Conservation (phyloP, 1,140 invertebrate species). For the Pachyrhynchus sulphureomaculatus region DNA sequence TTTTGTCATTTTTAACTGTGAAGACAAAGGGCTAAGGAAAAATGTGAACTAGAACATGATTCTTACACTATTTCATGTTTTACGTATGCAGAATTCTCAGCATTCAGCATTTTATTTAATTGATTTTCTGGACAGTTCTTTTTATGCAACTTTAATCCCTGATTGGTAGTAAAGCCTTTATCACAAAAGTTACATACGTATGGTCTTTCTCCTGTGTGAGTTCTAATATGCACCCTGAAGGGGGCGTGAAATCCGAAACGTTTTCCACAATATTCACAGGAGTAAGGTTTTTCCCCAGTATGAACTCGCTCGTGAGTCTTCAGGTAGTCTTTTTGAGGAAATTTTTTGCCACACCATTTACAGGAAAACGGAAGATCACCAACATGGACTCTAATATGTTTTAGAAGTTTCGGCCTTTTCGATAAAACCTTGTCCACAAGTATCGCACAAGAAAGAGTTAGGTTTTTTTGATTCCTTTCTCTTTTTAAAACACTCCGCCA, state of each 20-base stretch:
- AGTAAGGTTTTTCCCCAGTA: slow-evolving; percentile 65
- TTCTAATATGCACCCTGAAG: slow-evolving; percentile 56
- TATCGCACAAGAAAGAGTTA: slow-evolving; percentile 52
- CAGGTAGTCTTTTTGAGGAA: slow-evolving; percentile 54
- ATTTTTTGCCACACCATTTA: slow-evolving; percentile 51
- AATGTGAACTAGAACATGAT: too few relatives aligned
- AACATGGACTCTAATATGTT: slow-evolving; percentile 73
- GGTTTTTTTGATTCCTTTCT: slow-evolving; percentile 10
- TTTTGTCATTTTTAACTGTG: too few relatives aligned
- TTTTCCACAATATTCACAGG: slow-evolving; percentile 69
- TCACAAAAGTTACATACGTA: slow-evolving; percentile 69
- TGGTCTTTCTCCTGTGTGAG: slow-evolving; percentile 73
- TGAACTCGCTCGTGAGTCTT: slow-evolving; percentile 64
- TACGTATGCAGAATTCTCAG: too few relatives aligned
- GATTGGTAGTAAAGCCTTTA: slow-evolving; percentile 57
- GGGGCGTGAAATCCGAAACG: slow-evolving; percentile 75
- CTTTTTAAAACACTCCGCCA: slow-evolving; percentile 25
- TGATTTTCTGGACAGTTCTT: slow-evolving; percentile 17
- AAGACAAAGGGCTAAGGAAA: too few relatives aligned
- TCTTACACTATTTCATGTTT: too few relatives aligned
- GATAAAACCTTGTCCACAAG: slow-evolving; percentile 73
- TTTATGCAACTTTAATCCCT: slow-evolving; percentile 24
- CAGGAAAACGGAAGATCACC: slow-evolving; percentile 73
- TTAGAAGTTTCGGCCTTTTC: slow-evolving; percentile 55
- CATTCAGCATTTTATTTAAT: slow-evolving; percentile 5